phyloP scores from a whole-genome alignment of 1,140 invertebrate species.

The Adelges cooleyi region DNA sequence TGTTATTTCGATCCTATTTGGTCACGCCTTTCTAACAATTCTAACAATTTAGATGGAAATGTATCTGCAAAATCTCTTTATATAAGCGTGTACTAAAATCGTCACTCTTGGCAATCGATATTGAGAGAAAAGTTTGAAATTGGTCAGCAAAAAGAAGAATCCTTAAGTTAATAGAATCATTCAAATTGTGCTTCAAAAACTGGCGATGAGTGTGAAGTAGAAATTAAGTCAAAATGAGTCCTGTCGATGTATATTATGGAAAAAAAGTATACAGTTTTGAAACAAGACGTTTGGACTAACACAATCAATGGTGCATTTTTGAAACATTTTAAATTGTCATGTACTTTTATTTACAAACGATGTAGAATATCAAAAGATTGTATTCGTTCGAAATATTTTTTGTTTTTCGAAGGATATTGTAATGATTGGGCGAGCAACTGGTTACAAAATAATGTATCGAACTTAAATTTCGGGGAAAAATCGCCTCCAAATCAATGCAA shows the following conservation, averaged over 20 bases:
- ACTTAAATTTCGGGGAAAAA: not conserved
- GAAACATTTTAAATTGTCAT: not conserved
- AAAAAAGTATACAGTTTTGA: not conserved
- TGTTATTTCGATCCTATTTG: not conserved
- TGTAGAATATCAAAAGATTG: not conserved
- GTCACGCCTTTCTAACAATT: not conserved
- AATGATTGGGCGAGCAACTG: not conserved
- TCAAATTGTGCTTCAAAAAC: not conserved
- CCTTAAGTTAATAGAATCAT: not conserved
- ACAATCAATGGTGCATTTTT: not conserved
- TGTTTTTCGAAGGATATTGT: not conserved
- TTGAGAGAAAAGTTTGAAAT: not conserved
- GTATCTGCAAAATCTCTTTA: not conserved
- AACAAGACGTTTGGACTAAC: not conserved
- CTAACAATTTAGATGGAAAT: not conserved
- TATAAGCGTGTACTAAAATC: not conserved
- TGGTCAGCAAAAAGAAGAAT: not conserved
- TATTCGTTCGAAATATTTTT: not conserved
- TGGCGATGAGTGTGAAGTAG: not conserved
- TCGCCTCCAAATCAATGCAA: not conserved
- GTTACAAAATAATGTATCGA: not conserved
- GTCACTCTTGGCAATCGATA: not conserved
- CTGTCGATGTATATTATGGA: not conserved
- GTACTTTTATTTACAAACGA: not conserved
- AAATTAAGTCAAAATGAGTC: not conserved